Evolutionary conservation across 2,797 vertebrate genomes (phyloP), one percentile per base, ranked within the genome.

Genomic region (Phataginus tetradactyla): DNA sequence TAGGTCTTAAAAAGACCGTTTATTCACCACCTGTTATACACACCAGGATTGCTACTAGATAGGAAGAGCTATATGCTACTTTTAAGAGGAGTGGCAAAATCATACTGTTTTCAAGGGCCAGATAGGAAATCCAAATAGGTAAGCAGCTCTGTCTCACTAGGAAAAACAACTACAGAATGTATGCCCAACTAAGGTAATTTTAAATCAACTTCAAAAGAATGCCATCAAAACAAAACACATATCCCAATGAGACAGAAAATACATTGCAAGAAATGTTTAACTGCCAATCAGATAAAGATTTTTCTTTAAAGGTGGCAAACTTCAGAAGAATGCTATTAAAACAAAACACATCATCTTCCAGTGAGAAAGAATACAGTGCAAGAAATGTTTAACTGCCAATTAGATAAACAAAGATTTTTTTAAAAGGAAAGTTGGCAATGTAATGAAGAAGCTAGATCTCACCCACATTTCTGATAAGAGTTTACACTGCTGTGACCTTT

Each of bases 1-100:
- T 55, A 96, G 39, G 63, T 93, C 87, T 84, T 72, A 42, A 86
- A 94, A 90, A 92, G n/a, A 81, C 42, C 45, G 57, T 79, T 85
- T 90, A 91, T 12, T 68, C 5, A 69, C 55, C 45, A 90, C 57
- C 68, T 89, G 34, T 57, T 37, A 94, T 13, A 84, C 34, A 84
- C 34, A 84, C 39, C 25, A 94, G 49, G 34, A 69, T 3, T 77
- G 29, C 45, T 59, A 69, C 61, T 32, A 32, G 3, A 71, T 79
- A 83, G 14, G 13, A 92, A 95, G 21, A 90, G 29, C 25, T 84
- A 53, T 34, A 79, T 5, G 27, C 27, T 66, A 80, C 59, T 80
- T 86, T 83, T 42, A 85, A 64, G 39, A 92, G 55, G 32, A 3
- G 11, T 34, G 42, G 42, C 32, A 96, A 96, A 64, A 88, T 55